These are phyloP conservation scores for Hirudinaria manillensis DNA, from an alignment of 2,888 invertebrate species.

Conservation along the genomic window DNA sequence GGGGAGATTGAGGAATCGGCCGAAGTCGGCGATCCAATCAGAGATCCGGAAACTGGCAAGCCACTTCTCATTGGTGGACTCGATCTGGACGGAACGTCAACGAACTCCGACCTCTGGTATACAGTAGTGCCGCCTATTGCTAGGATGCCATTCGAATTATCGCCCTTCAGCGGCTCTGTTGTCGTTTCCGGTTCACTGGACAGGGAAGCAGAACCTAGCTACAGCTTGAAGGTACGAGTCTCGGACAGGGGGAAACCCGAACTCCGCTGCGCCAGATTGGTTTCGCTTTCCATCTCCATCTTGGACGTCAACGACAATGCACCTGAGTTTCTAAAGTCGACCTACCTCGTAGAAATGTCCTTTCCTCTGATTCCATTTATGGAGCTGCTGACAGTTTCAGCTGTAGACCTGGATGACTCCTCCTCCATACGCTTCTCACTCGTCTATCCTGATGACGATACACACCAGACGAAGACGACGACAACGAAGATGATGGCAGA, in stretches of 20 bases:
- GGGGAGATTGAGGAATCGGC: constrained; percentile 2
- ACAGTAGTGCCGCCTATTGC: neutral
- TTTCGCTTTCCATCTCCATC: neutral
- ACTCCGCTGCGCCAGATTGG: neutral
- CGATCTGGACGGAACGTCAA: neutral
- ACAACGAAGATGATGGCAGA: neutral
- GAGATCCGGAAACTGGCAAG: neutral
- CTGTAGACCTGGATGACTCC: neutral
- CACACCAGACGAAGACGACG: too few species aligned
- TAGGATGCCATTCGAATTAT: neutral
- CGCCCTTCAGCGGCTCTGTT: neutral
- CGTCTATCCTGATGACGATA: neutral
- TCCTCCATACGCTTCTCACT: neutral
- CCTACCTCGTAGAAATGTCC: neutral
- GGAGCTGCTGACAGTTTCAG: neutral
- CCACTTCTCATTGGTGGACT: neutral
- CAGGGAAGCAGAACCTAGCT: neutral
- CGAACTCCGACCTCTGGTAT: neutral
- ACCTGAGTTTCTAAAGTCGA: neutral
- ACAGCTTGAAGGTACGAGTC: neutral
- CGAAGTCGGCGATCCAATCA: neutral
- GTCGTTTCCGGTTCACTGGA: neutral
- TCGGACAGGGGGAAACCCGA: neutral
- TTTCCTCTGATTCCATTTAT: neutral
- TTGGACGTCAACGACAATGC: neutral